Base-by-base conservation (phyloP, 1,140 invertebrate species). In the Eciton burchellii region DNA sequence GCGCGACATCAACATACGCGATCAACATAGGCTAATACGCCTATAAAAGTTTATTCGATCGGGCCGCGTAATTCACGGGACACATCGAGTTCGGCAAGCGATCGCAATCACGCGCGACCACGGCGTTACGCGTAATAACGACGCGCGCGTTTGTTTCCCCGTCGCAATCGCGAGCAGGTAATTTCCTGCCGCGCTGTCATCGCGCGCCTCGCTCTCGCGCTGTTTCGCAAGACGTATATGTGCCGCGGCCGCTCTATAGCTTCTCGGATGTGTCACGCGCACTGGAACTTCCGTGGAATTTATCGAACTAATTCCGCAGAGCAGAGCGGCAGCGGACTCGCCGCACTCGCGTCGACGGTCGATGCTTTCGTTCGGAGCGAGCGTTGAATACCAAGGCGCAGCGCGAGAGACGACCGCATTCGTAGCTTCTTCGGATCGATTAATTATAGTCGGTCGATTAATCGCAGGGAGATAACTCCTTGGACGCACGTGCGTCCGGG, bases 11-110 rank as follows among this genome's bases (percentile, higher is more conserved):
- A 81, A 73, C 45, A 35, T 29, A 59, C 57, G 65, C 62, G 65
- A 84, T n/a, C n/a, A n/a, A n/a, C n/a, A n/a, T n/a, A n/a, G n/a
- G n/a, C 29, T 84, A 81, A 81, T 81, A 57, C 49, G 76, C 63
- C 81, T 81, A 70, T 84, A 81, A 60, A 62, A 41, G 21, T 54
- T 16, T 47, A 52, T 5, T 21, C 57, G 72, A 65, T 45, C 62
- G n/a, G 26, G 26, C 26, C 24, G 52, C 49, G 41, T 71, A 71
- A 84, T 81, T 68, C 35, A 35, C 65, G 43, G 56, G 14, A 81
- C 81, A 65, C 24, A 82, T 72, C 16, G 41, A 72, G 66, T 59
- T 57, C 41, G 77, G 82, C 81, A 60, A 72, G 68, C 49, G 60
- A 72, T 84, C 68, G 83, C 79, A 72, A 84, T 81, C 26, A 66